Evolutionary conservation across 2,888 invertebrate genomes (phyloP), one percentile per base, ranked within the genome.

Genomic region (Troilus luridus): DNA sequence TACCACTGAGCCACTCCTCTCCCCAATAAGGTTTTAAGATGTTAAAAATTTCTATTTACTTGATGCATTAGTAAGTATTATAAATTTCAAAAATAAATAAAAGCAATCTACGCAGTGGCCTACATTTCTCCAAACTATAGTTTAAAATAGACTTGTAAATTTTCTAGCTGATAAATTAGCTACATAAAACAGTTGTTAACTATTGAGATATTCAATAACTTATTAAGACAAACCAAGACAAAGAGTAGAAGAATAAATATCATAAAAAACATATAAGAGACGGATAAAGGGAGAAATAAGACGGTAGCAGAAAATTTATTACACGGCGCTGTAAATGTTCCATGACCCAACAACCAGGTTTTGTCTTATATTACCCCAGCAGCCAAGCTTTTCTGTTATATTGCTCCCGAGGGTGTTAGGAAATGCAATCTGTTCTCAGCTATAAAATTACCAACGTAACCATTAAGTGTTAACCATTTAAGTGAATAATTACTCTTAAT

Each of bases 301-400:
- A 17, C 72, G 72, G 41, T 41, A 24, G 41, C 1, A 41, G 72
- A 17, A 72, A 77, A 77, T 77, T 77, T 77, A 77, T 77, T 77
- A 77, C 72, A 1, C 21, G 41, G 72, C 14, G 27, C 72, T 77
- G 72, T 77, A 77, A 41, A 77, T 77, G 72, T 77, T 19, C 72
- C 72, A 77, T 77, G 72, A 77, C 72, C 85, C 85, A 85, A 85
- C 56, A 85, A 56, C 85, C 41, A n/a, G 19, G n/a, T 56, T 56
- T n/a, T 85, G 54, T 85, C 85, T 85, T 85, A 56, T 85, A 85
- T 85, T 85, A 58, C 85, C 11, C 56, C 85, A 56, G n/a, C 85
- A 77, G 19, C 27, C 72, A 77, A 41, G 72, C 72, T 27, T 77
- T 17, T 41, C 72, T 77, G 17, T 41, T 77, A 77, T 77, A 77